Evolutionary conservation across 1,140 invertebrate genomes (phyloP), one percentile per base, ranked within the genome.

Genomic region (Drosophila auraria): DNA sequence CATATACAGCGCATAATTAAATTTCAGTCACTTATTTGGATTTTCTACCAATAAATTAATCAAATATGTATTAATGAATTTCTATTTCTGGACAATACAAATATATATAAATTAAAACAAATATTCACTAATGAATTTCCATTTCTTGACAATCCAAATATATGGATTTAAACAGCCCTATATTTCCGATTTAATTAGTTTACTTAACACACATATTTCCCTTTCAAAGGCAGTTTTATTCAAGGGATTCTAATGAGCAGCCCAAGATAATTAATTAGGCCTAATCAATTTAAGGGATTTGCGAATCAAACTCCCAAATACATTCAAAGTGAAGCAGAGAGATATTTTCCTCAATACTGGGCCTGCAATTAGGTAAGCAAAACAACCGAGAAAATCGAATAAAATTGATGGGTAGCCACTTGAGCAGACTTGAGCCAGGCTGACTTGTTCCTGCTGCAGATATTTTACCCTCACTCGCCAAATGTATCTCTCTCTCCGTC

Each of bases 361-460:
- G 47, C 36, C 20, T 50, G 27, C 33, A 73, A 51, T 66, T 68
- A 44, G 12, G 8, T 36, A 51, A 36, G 23, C 20, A 66, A 70
- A 70, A 70, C 66, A 66, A 20, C n/a, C 3, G 5, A 36, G 33
- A 5, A 70, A 70, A 66, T 66, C 66, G 8, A 53, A 53, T 45
- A 66, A 42, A 66, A 49, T 7, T 62, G 15, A 66, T 53, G 12
- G 38, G 33, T 23, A 17, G 61, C 30, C 47, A 36, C 36, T 20
- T 58, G 56, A 27, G 64, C 30, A 20, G 20, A 20, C 20, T 20
- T 20, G 20, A 20, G 15, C 6, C 38, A 38, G 47, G 15, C 27
- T 40, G 47, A 61, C 57, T 62, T 61, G 20, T 47, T 15, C 45
- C 61, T 51, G 25, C 17, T 36, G 23, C 25, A 51, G 25, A 36